Conservation (phyloP, 2,113 vertebrate species). For the Otus sunia region DNA sequence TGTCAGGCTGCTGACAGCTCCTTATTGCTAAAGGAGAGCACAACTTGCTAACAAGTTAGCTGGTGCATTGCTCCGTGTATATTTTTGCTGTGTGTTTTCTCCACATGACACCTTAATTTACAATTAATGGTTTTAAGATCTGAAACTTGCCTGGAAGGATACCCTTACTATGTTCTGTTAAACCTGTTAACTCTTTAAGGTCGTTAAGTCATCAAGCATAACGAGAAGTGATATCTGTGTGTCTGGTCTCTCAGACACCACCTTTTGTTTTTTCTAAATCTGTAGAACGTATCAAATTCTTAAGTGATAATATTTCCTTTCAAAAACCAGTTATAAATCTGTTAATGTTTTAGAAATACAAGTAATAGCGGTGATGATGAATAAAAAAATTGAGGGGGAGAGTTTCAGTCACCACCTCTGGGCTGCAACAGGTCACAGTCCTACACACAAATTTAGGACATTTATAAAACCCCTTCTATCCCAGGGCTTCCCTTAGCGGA, state of each 20-base stretch:
- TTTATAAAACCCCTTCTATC: not conserved
- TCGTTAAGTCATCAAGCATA: not conserved
- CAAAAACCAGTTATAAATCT: not conserved
- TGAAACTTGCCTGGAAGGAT: not conserved
- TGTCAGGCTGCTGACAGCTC: not conserved
- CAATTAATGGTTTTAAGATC: not conserved
- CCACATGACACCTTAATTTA: not conserved
- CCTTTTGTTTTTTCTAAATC: not conserved
- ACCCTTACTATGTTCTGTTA: too few relatives aligned
- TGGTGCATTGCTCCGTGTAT: fast-evolving
- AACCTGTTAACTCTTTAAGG: not conserved
- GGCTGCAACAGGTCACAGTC: not conserved
- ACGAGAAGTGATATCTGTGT: not conserved
- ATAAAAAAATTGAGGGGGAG: fast-evolving
- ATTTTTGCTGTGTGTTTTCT: fast-evolving
- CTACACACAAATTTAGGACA: not conserved
- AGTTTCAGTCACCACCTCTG: not conserved
- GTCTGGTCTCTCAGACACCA: not conserved
- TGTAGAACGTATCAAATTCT: fast-evolving
- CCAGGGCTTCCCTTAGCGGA: not conserved
- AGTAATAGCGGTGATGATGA: not conserved
- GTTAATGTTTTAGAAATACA: not conserved
- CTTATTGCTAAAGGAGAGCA: not conserved
- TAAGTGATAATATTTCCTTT: not conserved
- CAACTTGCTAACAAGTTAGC: not conserved